Evolutionary conservation across 2,888 invertebrate genomes (phyloP).

Genomic region (Drosophila acutilabella): DNA sequence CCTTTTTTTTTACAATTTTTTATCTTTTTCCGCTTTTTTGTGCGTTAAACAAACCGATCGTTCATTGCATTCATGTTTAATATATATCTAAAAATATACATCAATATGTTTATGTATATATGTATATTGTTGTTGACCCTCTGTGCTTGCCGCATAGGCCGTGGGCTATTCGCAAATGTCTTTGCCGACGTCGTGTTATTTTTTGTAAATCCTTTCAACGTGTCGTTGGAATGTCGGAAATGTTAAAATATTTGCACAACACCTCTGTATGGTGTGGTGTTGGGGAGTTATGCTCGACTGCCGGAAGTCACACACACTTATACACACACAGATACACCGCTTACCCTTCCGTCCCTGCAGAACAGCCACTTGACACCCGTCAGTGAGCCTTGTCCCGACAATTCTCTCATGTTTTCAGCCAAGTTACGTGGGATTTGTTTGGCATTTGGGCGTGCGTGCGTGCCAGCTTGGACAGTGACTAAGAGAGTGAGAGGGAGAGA

Average conservation of each 20-base stretch:
- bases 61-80: conserved; percentile 24
- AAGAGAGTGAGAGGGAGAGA: background rate
- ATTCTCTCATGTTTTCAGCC: conserved; percentile 14
- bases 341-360: no score
- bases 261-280: conserved; percentile 28
- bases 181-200: conserved; percentile 47
- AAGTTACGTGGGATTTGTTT: conserved; percentile 52
- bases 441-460: conserved; percentile 61
- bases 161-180: conserved; percentile 42
- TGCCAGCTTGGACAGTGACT: conserved; percentile 21
- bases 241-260: conserved; percentile 82
- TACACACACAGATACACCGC: no score
- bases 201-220: conserved; percentile 82
- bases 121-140: conserved; percentile 13
- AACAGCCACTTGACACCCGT: conserved; percentile 1
- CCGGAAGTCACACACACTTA: conserved; percentile 32
- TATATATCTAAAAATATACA: background rate
- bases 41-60: conserved; percentile 25
- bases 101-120: background rate
- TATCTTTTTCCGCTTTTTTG: background rate
- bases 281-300: conserved; percentile 1
- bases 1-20: background rate
- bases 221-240: conserved; percentile 76
- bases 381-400: conserved; percentile 10
- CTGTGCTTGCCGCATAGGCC: conserved; percentile 42